Base-by-base conservation (phyloP, 2,888 invertebrate genomes). In the Chirona hameri region DNA sequence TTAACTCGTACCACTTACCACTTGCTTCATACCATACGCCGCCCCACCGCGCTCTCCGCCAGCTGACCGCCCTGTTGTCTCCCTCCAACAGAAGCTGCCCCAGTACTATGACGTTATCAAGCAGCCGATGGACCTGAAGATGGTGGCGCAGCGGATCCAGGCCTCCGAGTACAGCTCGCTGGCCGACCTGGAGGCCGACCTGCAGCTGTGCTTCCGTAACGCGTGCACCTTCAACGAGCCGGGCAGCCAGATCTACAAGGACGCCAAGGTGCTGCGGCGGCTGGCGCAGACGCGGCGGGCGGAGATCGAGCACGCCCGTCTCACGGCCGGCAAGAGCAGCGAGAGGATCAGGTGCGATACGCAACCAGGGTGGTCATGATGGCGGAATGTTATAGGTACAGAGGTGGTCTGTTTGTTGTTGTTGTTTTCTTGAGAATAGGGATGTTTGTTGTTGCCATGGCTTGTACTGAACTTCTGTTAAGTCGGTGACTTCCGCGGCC, bases 221-320 rank as follows among this genome's bases (percentile, higher is more conserved):
- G 99, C 99, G 0, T 98, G 97, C 87, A 90, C 92, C 29, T 99
- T 97, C 87, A 99, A 99, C 88, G 98, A 98, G 87, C 97, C 99
- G 0, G 97, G 97, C 3, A 98, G 98, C 24, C 94, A 94, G 87
- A 98, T 99, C 86, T 98, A 97, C 87, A 97, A 96, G 89, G 97
- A 98, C 89, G 97, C 98, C 0, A 96, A 95, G 87, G 90, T 93
- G 46, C 89, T 99, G 82, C 94, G 95, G 87, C 95, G 94, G 91
- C 92, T 95, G 85, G 90, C 91, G 82, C 87, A 87, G 18, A 87
- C 88, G 12, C 89, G 89, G 83, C 93, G 93, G 85, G 89, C 91
- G 83, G 95, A 95, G 87, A 90, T 95, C 21, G 94, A 94, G 84
- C 92, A 92, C 86, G 92, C 93, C 0, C 91, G 92, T 85, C 81